These are phyloP conservation scores for Cataglyphis rosenhaueri DNA, from an alignment of 2,888 invertebrate genomes.

Conservation along the genomic window DNA sequence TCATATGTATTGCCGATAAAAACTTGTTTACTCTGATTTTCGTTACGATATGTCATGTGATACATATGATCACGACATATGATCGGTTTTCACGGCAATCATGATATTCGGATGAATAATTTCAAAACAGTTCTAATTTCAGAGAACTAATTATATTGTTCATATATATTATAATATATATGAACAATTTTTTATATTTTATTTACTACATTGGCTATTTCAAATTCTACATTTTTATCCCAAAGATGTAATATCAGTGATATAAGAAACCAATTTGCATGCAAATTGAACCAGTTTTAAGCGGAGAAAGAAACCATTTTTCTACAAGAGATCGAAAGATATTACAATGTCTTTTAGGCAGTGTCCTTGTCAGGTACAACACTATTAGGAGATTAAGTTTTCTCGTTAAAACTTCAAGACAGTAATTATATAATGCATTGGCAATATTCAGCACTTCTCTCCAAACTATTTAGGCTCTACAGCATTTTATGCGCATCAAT, in stretches of 20 bases:
- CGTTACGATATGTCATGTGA: background rate
- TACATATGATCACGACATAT: no score
- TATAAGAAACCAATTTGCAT: conserved; percentile 39
- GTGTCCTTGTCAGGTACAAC: background rate
- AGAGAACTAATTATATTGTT: background rate
- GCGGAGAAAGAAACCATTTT: background rate
- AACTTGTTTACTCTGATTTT: background rate
- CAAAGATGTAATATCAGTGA: conserved; percentile 21
- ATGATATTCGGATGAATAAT: background rate
- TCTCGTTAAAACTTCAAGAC: conserved; percentile 25
- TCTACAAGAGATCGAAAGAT: conserved; percentile 16
- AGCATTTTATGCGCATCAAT: background rate
- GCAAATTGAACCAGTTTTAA: conserved; percentile 36
- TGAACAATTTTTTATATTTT: conserved; percentile 15
- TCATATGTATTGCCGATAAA: background rate
- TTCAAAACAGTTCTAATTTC: background rate
- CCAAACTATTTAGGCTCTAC: background rate
- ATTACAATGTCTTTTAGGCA: conserved; percentile 9
- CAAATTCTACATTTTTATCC: conserved; percentile 24
- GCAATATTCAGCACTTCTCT: background rate
- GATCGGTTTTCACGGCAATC: background rate
- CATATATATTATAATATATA: background rate
- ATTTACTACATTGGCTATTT: background rate
- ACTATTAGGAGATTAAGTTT: conserved; percentile 27
- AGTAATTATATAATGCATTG: conserved; percentile 15